Base-by-base conservation (phyloP, 2,113 vertebrate species). In the Pelecanoides urinatrix region DNA sequence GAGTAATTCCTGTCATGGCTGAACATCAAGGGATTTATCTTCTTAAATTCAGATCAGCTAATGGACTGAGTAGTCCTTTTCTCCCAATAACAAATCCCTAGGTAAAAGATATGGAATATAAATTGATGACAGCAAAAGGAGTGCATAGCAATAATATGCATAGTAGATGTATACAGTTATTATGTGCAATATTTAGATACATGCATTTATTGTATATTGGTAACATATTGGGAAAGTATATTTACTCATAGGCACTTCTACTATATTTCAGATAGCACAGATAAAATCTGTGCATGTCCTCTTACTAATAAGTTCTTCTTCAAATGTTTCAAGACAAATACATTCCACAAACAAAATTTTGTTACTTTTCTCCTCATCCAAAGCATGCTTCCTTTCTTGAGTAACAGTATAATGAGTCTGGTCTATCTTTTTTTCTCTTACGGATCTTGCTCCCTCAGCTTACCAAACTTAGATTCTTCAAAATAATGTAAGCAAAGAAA, bases 1-100 rank as follows among this genome's bases (percentile, higher is more conserved):
- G 96, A 98, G 98, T 98, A 98, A 98, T 98, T 98, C 97, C 97
- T 98, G 98, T 98, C 98, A 98, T 96, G 97, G 97, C 92, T 97
- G 96, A 98, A 98, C 96, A 98, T 98, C 98, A 96, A 97, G 93
- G 96, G 98, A 99, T 98, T 98, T 98, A 98, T 98, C 97, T 98
- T 97, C 95, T 97, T 98, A 98, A 98, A 98, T 98, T 98, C 98
- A 97, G 97, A 98, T 94, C 90, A 96, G 95, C 97, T 98, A 98
- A 98, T 98, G 98, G 97, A 97, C 97, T 98, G 83, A 91, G 70
- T 97, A 98, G 96, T 97, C 96, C 94, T 98, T 97, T 97, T 96
- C 95, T 95, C 84, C 68, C 62, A 96, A 97, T 93, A 94, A 94
- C 49, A 98, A 98, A 95, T 97, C 94, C 91, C 96, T 96, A 95